phyloP scores from a whole-genome alignment of 2,888 invertebrate genomes.

The Actias luna region DNA sequence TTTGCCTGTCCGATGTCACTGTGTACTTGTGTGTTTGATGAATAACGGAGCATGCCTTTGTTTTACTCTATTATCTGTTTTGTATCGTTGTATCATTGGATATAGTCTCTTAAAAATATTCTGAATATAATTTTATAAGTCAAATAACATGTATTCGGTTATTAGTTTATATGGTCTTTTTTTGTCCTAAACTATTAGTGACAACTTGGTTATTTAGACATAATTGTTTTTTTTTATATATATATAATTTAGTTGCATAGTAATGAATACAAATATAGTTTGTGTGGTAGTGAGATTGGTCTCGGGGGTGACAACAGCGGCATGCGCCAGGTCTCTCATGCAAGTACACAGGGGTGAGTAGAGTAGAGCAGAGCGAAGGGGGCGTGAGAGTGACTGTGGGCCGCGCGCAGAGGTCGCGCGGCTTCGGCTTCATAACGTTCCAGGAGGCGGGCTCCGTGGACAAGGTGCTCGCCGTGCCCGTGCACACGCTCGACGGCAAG shows the following conservation, averaged over 20 bases:
- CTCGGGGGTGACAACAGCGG: conserved; percentile 5
- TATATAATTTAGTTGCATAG: background rate
- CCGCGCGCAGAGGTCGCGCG: conserved; percentile 93
- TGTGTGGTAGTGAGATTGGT: background rate
- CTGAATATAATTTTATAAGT: background rate
- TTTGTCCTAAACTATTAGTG: background rate
- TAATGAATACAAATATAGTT: background rate
- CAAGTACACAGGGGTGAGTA: background rate
- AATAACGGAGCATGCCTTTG: background rate
- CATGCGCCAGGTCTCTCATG: conserved; percentile 6
- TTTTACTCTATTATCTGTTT: background rate
- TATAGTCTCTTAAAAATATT: background rate
- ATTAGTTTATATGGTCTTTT: background rate
- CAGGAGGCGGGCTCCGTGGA: conserved; percentile 94
- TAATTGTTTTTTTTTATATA: background rate
- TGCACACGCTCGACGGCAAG: conserved; percentile 95
- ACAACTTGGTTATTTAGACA: background rate
- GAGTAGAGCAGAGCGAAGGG: background rate
- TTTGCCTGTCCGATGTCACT: background rate
- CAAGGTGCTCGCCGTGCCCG: conserved; percentile 94
- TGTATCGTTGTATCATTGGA: background rate
- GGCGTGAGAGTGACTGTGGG: conserved; percentile 22
- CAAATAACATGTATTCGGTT: background rate
- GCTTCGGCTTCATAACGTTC: conserved; percentile 97
- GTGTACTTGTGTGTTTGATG: conserved; percentile 2